Conservation (phyloP, 2,888 invertebrate genomes). For the Nematopogon swammerdamellus region DNA sequence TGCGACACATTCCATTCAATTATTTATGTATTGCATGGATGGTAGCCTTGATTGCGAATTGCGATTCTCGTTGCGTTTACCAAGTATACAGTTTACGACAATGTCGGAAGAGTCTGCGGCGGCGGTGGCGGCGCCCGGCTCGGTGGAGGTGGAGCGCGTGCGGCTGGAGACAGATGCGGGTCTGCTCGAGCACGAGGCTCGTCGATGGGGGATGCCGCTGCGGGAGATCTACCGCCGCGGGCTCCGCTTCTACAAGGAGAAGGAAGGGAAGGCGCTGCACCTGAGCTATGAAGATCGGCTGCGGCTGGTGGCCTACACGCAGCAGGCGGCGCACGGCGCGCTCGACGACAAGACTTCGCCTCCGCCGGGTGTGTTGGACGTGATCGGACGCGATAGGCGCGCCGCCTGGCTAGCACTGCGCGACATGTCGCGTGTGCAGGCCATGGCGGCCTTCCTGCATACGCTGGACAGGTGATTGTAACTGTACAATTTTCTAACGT, state of each 20-base stretch:
- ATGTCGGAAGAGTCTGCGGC: background rate
- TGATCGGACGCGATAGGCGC: conserved; percentile 90
- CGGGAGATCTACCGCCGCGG: conserved; percentile 87
- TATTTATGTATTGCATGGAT: no score
- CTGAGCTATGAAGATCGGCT: conserved; percentile 92
- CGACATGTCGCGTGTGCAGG: conserved; percentile 78
- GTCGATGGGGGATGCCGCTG: conserved; percentile 67
- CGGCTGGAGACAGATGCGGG: conserved; percentile 48
- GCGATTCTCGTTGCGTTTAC: no score
- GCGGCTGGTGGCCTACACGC: conserved; percentile 86
- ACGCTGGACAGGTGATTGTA: conserved; percentile 77
- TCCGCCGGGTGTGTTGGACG: conserved; percentile 89
- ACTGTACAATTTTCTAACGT: no score
- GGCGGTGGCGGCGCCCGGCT: no score
- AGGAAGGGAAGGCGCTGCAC: conserved; percentile 96
- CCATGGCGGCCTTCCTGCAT: conserved; percentile 91
- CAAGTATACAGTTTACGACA: no score
- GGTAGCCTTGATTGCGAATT: no score
- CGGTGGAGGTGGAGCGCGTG: conserved; percentile 34
- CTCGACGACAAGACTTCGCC: conserved; percentile 69
- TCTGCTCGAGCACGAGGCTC: conserved; percentile 43
- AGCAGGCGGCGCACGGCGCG: conserved; percentile 86
- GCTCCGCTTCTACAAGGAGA: conserved; percentile 92
- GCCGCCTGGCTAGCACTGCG: conserved; percentile 93
- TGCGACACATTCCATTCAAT: no score